Evolutionary conservation across 92 coral and sea anemone species (phyloP).

Genomic region (Zoanthus solanderi): DNA sequence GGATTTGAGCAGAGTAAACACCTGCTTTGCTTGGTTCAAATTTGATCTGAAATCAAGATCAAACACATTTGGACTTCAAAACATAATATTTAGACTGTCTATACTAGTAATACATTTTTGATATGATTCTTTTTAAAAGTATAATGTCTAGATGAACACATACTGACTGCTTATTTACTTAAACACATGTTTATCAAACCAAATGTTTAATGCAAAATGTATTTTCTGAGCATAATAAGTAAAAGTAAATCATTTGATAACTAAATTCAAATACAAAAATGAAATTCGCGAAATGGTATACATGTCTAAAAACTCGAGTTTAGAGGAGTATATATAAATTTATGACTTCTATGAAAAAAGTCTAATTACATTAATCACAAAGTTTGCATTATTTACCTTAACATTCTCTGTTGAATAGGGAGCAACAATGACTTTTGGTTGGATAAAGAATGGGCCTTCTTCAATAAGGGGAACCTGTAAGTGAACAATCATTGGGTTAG

Average conservation of each 20-base stretch:
- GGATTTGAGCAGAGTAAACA: conserved; percentile 83
- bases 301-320: too few relatives aligned
- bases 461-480: conserved; percentile 73
- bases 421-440: conserved; percentile 84
- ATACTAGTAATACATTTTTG: not conserved
- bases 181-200: too few relatives aligned
- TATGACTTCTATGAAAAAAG: not conserved
- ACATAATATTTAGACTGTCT: not conserved
- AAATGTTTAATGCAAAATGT: too few relatives aligned
- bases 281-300: too few relatives aligned
- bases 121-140: not conserved
- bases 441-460: conserved; percentile 77
- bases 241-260: too few relatives aligned
- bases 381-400: conserved; percentile 64
- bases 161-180: too few relatives aligned
- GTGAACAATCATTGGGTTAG: not conserved
- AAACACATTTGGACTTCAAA: not conserved
- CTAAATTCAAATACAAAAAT: too few relatives aligned
- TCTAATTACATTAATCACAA: not conserved
- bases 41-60: conserved; percentile 67
- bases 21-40: conserved; percentile 88
- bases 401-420: conserved; percentile 91
- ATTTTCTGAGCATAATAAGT: too few relatives aligned
- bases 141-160: not conserved
- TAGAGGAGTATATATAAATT: too few relatives aligned